Evolutionary conservation across 2,113 vertebrate genomes (phyloP), one percentile per base, ranked within the genome.

Genomic region (Azemiops feae): DNA sequence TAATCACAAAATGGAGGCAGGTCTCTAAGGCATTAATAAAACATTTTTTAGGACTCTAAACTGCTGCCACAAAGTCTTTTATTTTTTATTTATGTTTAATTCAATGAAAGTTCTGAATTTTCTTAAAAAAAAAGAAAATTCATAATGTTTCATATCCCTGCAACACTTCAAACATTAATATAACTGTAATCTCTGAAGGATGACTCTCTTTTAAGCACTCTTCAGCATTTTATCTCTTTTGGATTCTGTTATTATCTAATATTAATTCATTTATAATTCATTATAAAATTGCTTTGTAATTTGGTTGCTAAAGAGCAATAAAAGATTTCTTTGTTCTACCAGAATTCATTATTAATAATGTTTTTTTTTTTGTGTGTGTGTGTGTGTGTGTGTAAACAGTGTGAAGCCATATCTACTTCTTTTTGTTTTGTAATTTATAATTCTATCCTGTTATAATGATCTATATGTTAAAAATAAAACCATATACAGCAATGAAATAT

Each of bases 91-190:
- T 87, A 52, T 52, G 22, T 52, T 87, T 47, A 58, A 88, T 39
- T 88, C 3, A 88, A 25, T 74, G 87, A 54, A 74, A 74, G 60
- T 92, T 92, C 58, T n/a, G 64, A 88, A 69, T n/a, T 74, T 89
- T n/a, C 22, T 92, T n/a, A 53, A 64, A 88, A 88, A 88, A 85
- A 10, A 69, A 81, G 5, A 92, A 64, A 64, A 88, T 45, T 57
- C 45, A 53, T 69, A 52, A 92, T 3, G 16, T n/a, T 89, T 88
- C 60, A 55, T 25, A n/a, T 55, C 55, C 47, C 4, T 54, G 7
- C 12, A 88, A 89, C 50, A 89, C 87, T 92, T 74, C 91, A 88
- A 58, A 69, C 57, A 88, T 92, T 88, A 69, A 88, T 88, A 74
- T 92, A 92, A 92, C 54, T 89, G 50, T 45, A 53, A 54, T 69